Conservation (phyloP, 2,888 invertebrate genomes). For the Lymantria dispar region DNA sequence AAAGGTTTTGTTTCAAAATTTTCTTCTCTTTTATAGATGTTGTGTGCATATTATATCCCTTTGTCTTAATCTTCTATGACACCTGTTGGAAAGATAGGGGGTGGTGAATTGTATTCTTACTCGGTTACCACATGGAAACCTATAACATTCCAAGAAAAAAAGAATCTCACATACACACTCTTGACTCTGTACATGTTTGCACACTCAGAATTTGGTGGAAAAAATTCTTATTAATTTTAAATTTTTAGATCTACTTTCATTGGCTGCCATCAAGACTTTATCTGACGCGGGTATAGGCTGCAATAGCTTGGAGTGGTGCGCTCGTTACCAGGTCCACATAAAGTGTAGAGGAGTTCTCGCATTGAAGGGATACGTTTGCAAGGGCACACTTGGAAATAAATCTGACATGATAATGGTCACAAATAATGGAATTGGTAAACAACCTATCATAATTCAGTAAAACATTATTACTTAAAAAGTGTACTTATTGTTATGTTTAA, state of each 20-base stretch:
- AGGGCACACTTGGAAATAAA: constrained; percentile 54
- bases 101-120: no score
- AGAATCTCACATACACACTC: no score
- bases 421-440: constrained; percentile 4
- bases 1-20: no score
- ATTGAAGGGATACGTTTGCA: constrained; percentile 92
- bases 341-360: constrained; percentile 95
- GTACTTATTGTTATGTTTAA: constrained; percentile 5
- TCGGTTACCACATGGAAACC: no score
- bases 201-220: no score
- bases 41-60: no score
- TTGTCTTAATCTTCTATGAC: no score
- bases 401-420: constrained; percentile 18
- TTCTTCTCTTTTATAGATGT: no score
- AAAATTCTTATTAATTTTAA: no score
- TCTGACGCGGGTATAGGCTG: constrained; percentile 65
- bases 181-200: no score
- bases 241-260: constrained; percentile 64
- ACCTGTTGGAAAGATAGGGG: no score
- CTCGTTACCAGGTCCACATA: constrained; percentile 93
- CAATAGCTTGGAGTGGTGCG: constrained; percentile 87
- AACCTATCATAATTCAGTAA: constrained; percentile 5
- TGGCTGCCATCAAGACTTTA: constrained; percentile 82
- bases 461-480: constrained; percentile 4
- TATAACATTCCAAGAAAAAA: no score